phyloP scores from a whole-genome alignment of 1,140 invertebrate species.

The Acyrthosiphon pisum region DNA sequence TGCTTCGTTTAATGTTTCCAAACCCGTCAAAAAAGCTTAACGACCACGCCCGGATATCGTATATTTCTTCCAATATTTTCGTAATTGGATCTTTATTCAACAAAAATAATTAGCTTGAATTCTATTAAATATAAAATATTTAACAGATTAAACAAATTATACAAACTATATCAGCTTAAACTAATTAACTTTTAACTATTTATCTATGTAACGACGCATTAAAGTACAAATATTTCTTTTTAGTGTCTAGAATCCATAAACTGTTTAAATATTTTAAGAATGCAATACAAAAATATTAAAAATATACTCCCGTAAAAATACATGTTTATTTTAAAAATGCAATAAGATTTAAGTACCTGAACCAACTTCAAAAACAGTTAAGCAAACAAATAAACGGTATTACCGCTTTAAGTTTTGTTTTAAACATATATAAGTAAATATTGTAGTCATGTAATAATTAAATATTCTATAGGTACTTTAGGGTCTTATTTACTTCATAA shows the following conservation, averaged over 20 bases:
- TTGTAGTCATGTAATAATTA: background rate
- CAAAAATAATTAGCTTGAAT: background rate
- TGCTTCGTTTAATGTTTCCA: background rate
- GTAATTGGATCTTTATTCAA: background rate
- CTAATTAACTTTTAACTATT: background rate
- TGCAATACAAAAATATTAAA: too few species aligned
- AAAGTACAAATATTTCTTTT: background rate
- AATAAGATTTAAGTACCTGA: background rate
- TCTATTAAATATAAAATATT: background rate
- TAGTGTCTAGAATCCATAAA: background rate
- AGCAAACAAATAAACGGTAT: background rate
- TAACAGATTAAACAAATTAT: background rate
- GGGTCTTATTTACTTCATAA: background rate
- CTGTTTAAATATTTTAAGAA: too few species aligned
- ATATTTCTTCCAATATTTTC: background rate
- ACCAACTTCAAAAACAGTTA: background rate
- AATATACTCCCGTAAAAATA: background rate
- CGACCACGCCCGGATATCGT: conserved; percentile 1
- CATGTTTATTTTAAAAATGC: background rate
- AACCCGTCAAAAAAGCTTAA: background rate
- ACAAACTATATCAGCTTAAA: background rate
- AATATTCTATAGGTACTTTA: background rate
- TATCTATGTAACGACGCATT: background rate
- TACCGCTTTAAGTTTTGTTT: background rate
- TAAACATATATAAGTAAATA: background rate